Conservation (phyloP, 2,797 vertebrate genomes). For the Alauda arvensis region DNA sequence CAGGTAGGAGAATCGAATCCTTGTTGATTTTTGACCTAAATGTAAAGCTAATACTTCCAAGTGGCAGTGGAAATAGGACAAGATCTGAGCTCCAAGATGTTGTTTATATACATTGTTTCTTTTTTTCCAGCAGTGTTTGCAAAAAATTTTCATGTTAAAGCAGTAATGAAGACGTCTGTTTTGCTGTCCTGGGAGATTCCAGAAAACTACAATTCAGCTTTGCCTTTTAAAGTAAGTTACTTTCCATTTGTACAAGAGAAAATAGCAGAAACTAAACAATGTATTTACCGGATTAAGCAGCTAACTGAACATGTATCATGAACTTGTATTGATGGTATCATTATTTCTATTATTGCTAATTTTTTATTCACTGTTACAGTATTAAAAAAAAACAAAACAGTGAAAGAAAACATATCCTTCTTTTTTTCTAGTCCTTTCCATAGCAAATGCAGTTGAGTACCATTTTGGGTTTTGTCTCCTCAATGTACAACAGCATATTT, state of each 20-base stretch:
- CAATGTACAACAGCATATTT: background rate
- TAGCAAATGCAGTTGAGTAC: background rate
- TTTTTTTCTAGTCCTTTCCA: background rate
- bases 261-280: background rate
- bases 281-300: background rate
- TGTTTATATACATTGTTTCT: conserved; percentile 92
- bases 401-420: background rate
- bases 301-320: background rate
- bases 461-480: background rate
- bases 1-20: conserved; percentile 63
- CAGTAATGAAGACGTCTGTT: conserved; percentile 97
- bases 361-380: background rate
- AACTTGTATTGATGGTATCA: background rate
- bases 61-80: conserved; percentile 9
- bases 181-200: conserved; percentile 98
- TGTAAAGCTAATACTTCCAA: conserved; percentile 1
- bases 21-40: background rate
- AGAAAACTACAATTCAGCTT: conserved; percentile 95
- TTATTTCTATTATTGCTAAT: background rate
- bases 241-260: background rate
- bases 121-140: conserved; percentile 99
- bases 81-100: conserved; percentile 45
- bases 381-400: background rate
- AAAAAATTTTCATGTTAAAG: conserved; percentile 99
- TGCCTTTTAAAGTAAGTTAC: conserved; percentile 93